Percentiles rank a stretch among this genome's conserved stretches.
Evolutionary conservation across 2,797 vertebrate species (phyloP).

Genomic region (Channa striata): DNA sequence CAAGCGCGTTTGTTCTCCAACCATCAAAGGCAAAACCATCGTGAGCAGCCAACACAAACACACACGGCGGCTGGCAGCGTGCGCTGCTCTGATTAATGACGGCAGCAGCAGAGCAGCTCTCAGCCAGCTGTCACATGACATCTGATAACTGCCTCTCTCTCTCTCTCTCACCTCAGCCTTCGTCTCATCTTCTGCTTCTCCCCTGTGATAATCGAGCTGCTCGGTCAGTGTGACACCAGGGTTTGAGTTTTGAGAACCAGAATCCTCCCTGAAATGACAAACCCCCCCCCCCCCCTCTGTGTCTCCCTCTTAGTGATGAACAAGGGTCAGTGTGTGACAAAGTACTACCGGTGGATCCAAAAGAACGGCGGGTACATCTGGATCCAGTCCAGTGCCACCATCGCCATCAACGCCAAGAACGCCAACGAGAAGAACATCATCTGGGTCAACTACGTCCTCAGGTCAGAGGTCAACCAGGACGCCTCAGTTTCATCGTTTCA

Average conservation of each 20-base stretch:
- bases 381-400: slow-evolving; percentile 99
- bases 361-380: slow-evolving; percentile 98
- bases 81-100: slow-evolving; percentile 71
- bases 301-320: slow-evolving; percentile 89
- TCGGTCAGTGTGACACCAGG: slow-evolving; percentile 3
- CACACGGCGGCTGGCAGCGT: slow-evolving; percentile 41
- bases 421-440: slow-evolving; percentile 97
- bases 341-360: slow-evolving; percentile 99
- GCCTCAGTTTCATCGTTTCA: too few relatives aligned
- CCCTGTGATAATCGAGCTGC: slow-evolving; percentile 31
- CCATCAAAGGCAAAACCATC: slow-evolving; percentile 7
- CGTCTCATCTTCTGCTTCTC: slow-evolving; percentile 1
- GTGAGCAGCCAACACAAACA: background rate
- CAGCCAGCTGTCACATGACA: slow-evolving; percentile 72
- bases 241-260: background rate
- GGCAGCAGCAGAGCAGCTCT: slow-evolving; percentile 65
- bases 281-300: background rate
- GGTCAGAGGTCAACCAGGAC: slow-evolving; percentile 57
- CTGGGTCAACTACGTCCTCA: slow-evolving; percentile 98
- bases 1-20: background rate
- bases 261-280: slow-evolving; percentile 1
- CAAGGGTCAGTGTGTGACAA: slow-evolving; percentile 98
- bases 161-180: slow-evolving; percentile 2
- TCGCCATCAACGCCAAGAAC: slow-evolving; percentile 98
- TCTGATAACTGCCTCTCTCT: slow-evolving; percentile 50